Base-by-base conservation (phyloP, 2,797 vertebrate species). In the Danio kyathit region DNA sequence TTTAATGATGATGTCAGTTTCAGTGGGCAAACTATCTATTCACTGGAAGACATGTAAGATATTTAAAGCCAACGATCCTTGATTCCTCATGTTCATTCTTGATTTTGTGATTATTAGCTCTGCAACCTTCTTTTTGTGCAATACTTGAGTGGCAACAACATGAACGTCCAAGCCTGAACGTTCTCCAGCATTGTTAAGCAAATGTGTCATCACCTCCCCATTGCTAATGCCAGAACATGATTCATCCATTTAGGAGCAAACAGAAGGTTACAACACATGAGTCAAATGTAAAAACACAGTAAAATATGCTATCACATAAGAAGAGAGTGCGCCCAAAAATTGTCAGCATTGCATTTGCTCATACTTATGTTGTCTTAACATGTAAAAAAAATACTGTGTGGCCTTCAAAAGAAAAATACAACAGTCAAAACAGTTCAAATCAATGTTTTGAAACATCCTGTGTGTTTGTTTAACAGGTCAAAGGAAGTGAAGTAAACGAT, bases 21-120 rank as follows among this genome's bases (percentile, higher is more conserved):
- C 11, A 77, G 7, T 29, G 5, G 21, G 29, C 12, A 13, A 63
- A 6, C 43, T 48, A 46, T 48, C 19, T 21, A 21, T 46, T 46
- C 5, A 29, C 4, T 43, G 11, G 16, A 71, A 29, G 29, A 29
- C 29, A 1, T 29, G 1, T 29, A 29, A 74, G 14, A 12, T 75
- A 19, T 63, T 63, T 16, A 60, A 16, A 38, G 10, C 21, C 40
- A 76, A 54, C 44, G 43, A 66, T 77, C 81, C 66, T 61, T 66
- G 11, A 43, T 74, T 84, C 16, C 40, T 72, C 64, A 71, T 61
- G 78, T 81, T 52, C 5, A 5, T 54, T 84, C 76, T 60, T 73
- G 79, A 82, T 66, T 73, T 40, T 14, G 21, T 11, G 54, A 66
- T 84, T 85, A 79, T 81, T 67, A 67, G 63, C 8, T 21, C 7